Base-by-base conservation (phyloP, 2,797 vertebrate species). In the Antrozous pallidus region DNA sequence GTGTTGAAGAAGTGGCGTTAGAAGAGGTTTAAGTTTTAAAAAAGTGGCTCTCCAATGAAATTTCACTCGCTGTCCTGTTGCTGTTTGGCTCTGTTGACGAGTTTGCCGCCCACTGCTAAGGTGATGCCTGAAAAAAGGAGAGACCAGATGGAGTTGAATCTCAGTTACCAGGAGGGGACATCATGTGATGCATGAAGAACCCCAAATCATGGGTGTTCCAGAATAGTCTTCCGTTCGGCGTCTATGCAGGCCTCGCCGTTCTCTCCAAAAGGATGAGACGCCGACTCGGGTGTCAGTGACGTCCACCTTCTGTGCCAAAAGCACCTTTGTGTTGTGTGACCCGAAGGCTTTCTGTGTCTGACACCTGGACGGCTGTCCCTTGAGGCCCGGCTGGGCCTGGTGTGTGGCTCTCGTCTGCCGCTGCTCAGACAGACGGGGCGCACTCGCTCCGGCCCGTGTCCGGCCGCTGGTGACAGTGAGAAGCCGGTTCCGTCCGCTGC, bases 211-310 rank as follows among this genome's bases (percentile, higher is more conserved):
- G 36, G n/a, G 10, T 73, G 2, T 47, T 86, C 42, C 36, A 40
- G 47, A 86, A 54, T 82, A 65, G 47, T 10, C 36, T 79, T 85
- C 38, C 16, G 1, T 89, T 87, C 79, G 14, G n/a, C 71, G 95
- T 89, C 58, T 69, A 42, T 9, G n/a, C 42, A 67, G n/a, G 45
- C 42, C 31, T 71, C 28, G 26, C 75, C 5, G 7, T 95, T 93
- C 93, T 81, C 90, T 75, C 91, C 13, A 90, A 54, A 90, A 86
- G 69, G 47, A 17, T 31, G 28, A 92, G 71, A 14, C 54, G n/a
- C 51, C 67, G 58, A 73, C 45, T 61, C 69, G n/a, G 24, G 31
- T 7, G 5, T 6, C 33, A 13, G 13, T 18, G 54, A 47, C 51
- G 31, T 38, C 5, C 18, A 31, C 36, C 36, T 77, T n/a, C 79